A percentile compares a stretch with the other conserved stretches of the same genome.
Conservation (phyloP, 2,797 vertebrate genomes). For the Tapirus indicus region DNA sequence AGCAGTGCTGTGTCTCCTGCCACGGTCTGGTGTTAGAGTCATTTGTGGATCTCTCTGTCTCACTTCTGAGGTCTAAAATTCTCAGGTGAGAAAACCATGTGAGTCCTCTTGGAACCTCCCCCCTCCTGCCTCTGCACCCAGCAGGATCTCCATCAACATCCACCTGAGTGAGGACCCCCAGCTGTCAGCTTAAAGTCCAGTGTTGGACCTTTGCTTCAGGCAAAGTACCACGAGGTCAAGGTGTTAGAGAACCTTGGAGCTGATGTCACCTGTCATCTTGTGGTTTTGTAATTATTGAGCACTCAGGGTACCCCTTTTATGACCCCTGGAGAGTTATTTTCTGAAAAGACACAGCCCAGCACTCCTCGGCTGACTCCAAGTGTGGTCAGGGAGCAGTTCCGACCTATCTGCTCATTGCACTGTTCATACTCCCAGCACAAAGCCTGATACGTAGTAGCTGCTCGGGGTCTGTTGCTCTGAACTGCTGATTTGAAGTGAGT, state of each 20-base stretch:
- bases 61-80: neutral
- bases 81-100: neutral
- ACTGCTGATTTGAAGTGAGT: neutral
- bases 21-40: neutral
- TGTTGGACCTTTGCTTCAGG: neutral
- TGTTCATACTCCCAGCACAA: neutral
- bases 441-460: neutral
- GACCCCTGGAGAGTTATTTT: neutral
- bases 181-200: neutral
- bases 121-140: neutral
- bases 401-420: neutral
- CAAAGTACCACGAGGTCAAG: neutral
- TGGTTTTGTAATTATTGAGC: neutral
- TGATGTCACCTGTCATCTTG: too few relatives aligned
- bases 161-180: neutral
- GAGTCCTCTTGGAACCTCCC: neutral
- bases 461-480: neutral
- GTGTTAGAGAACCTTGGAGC: neutral
- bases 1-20: neutral
- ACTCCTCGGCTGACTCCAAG: neutral
- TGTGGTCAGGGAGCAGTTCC: neutral
- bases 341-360: neutral
- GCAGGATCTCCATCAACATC: neutral
- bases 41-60: neutral
- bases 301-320: neutral